Conservation (phyloP, 2,888 invertebrate species). For the Eristalis tenax region DNA sequence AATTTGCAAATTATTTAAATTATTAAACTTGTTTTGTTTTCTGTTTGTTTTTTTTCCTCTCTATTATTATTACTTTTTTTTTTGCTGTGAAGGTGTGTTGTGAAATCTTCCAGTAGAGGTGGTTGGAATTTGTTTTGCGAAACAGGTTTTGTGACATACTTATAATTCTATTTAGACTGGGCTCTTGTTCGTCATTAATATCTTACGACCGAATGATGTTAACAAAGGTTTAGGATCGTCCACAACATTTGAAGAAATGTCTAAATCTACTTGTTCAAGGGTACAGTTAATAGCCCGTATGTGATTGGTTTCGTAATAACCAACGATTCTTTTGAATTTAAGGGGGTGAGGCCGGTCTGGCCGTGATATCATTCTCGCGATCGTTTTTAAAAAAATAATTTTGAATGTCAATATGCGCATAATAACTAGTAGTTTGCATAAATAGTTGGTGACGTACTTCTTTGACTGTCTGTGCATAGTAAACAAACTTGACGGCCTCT, state of each 20-base stretch:
- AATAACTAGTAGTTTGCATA: neutral
- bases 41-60: neutral
- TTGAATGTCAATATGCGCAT: neutral
- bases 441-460: neutral
- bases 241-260: too few species aligned
- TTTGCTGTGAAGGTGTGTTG: constrained; percentile 13
- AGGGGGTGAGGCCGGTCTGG: neutral
- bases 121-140: constrained; percentile 5
- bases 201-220: too few species aligned
- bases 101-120: constrained; percentile 29
- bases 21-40: constrained; percentile 23
- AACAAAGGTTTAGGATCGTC: too few species aligned
- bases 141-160: constrained; percentile 22
- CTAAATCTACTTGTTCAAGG: too few species aligned
- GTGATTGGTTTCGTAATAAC: neutral
- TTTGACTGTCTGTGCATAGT: neutral
- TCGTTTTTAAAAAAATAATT: neutral
- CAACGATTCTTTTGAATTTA: neutral
- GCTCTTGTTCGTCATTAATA: too few species aligned
- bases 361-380: neutral
- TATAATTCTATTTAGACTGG: neutral
- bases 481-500: neutral
- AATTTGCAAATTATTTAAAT: constrained; percentile 45
- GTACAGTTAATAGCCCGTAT: neutral
- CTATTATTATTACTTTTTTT: neutral